Percentiles rank a stretch among this genome's conserved stretches.
Conservation (phyloP, 2,113 vertebrate genomes). For the Crocuta crocuta region DNA sequence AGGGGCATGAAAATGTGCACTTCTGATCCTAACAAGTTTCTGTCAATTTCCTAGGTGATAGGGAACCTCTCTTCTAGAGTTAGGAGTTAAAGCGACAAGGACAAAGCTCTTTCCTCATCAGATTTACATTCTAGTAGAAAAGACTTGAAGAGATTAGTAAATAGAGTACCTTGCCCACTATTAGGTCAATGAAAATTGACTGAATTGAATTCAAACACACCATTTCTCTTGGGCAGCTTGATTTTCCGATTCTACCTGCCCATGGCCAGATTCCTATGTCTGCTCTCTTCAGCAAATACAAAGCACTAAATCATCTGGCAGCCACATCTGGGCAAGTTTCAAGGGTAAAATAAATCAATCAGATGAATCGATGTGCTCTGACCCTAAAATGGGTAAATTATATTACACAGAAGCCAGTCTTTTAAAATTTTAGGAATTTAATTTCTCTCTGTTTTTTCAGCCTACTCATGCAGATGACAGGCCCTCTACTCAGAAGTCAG, state of each 20-base stretch:
- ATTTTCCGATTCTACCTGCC: background rate
- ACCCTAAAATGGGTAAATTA: background rate
- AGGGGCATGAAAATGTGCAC: background rate
- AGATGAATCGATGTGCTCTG: background rate
- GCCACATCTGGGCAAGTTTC: background rate
- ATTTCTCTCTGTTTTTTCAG: background rate
- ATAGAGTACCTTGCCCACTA: background rate
- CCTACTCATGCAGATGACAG: background rate
- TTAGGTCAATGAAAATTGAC: background rate
- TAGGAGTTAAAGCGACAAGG: background rate
- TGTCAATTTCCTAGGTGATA: no score
- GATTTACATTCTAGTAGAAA: background rate
- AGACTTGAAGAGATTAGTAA: background rate
- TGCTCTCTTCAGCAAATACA: background rate
- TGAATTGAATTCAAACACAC: background rate
- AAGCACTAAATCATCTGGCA: background rate
- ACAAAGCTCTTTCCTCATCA: background rate
- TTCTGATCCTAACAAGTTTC: background rate
- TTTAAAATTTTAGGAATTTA: background rate
- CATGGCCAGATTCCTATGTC: no score
- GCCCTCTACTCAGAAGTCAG: background rate
- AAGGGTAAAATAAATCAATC: background rate
- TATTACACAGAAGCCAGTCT: background rate
- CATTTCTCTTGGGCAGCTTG: background rate
- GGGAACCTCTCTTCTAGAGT: background rate